Evolutionary conservation across 1,140 invertebrate genomes (phyloP).

Genomic region (Cheumatopsyche charites): DNA sequence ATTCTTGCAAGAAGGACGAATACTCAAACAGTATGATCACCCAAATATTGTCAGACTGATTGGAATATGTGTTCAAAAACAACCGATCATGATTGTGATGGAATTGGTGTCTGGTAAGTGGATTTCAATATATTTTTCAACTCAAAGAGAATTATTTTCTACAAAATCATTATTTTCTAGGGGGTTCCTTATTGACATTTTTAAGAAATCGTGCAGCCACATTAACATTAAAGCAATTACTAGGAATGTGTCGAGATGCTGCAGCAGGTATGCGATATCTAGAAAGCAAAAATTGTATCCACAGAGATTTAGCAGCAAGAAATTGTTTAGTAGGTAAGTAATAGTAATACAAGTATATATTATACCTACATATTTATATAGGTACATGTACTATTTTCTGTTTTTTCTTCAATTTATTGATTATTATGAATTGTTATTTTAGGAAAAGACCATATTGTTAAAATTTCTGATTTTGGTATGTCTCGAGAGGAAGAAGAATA

Average conservation of each 20-base stretch:
- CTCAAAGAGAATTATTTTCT: conserved; percentile 13
- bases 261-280: conserved; percentile 94
- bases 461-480: conserved; percentile 99
- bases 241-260: conserved; percentile 92
- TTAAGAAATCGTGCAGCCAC: conserved; percentile 77
- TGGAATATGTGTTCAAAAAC: conserved; percentile 96
- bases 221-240: conserved; percentile 74
- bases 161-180: conserved; percentile 60
- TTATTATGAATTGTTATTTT: conserved; percentile 47
- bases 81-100: conserved; percentile 99
- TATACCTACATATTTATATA: background rate
- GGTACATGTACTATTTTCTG: conserved; percentile 3
- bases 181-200: conserved; percentile 88
- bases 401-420: too few relatives aligned
- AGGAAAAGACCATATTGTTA: conserved; percentile 84
- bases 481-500: conserved; percentile 97
- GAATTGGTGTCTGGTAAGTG: conserved; percentile 87
- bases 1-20: conserved; percentile 94
- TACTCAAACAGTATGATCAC: conserved; percentile 96
- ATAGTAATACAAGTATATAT: too few relatives aligned
- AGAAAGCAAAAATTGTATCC: conserved; percentile 95
- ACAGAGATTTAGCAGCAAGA: conserved; percentile 92
- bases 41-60: conserved; percentile 96
- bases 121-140: conserved; percentile 26
- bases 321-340: conserved; percentile 88